Evolutionary conservation across 2,888 invertebrate species (phyloP).

Genomic region (Endotricha flammealis): DNA sequence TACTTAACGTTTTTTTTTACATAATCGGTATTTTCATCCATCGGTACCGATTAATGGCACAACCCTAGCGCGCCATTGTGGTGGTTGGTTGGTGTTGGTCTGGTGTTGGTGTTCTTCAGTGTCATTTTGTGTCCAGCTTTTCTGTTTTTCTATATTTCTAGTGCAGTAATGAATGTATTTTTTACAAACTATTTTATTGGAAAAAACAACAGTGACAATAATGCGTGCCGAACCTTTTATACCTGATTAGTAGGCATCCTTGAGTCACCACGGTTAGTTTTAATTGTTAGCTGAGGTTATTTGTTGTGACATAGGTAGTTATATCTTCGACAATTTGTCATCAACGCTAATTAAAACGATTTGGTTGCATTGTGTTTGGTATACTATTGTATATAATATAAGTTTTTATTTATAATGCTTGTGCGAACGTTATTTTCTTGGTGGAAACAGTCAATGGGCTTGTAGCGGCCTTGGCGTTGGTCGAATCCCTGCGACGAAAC

Average conservation of each 20-base stretch:
- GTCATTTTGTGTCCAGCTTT: conserved; percentile 49
- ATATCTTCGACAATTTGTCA: conserved; percentile 53
- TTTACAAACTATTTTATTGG: conserved; percentile 55
- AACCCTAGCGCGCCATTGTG: conserved; percentile 64
- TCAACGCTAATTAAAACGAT: conserved; percentile 34
- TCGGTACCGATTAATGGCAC: conserved; percentile 29
- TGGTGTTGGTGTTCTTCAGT: conserved; percentile 45
- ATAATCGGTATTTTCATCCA: conserved; percentile 11
- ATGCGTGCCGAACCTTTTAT: conserved; percentile 73
- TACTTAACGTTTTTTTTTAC: too few relatives aligned
- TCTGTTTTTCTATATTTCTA: conserved; percentile 58
- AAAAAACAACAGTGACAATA: conserved; percentile 68
- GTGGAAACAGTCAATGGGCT: too few relatives aligned
- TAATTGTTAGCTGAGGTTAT: conserved; percentile 71
- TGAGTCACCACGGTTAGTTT: conserved; percentile 74
- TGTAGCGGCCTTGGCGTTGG: conserved; percentile 52
- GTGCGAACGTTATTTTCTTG: too few relatives aligned
- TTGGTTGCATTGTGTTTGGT: too few relatives aligned
- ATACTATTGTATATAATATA: too few relatives aligned
- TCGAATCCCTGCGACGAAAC: conserved; percentile 42
- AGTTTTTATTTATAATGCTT: too few relatives aligned
- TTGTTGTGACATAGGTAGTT: conserved; percentile 69
- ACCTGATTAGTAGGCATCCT: conserved; percentile 62
- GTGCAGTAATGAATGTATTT: conserved; percentile 64
- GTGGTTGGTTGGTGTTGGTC: conserved; percentile 28